phyloP scores from a whole-genome alignment of 2,888 invertebrate species.

The Drosophila kuntzei region DNA sequence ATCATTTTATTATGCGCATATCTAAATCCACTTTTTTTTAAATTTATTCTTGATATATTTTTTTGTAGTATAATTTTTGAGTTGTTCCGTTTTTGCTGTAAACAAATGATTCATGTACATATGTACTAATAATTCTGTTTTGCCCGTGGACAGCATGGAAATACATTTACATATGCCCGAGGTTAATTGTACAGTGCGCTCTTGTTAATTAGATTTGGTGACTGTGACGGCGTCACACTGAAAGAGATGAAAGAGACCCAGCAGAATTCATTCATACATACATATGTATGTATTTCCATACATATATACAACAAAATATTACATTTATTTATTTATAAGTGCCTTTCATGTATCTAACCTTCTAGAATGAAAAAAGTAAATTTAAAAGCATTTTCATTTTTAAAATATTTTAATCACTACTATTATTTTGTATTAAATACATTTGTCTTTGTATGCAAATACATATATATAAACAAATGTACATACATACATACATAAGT shows the following conservation, averaged over 20 bases:
- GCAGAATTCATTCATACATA: conserved; percentile 4
- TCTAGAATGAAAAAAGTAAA: too few species aligned
- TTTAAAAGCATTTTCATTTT: too few species aligned
- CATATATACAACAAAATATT: too few species aligned
- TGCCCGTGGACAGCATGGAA: conserved; percentile 40
- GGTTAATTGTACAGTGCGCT: conserved; percentile 71
- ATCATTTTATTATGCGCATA: background rate
- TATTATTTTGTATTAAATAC: too few species aligned
- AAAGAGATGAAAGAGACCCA: background rate
- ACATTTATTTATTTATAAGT: too few species aligned
- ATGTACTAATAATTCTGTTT: conserved; percentile 18
- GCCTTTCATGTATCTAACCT: too few species aligned
- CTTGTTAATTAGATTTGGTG: conserved; percentile 68
- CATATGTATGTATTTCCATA: too few species aligned
- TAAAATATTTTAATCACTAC: too few species aligned
- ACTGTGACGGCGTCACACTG: conserved; percentile 40
- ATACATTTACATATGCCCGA: conserved; percentile 64
- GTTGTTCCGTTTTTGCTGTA: conserved; percentile 19
- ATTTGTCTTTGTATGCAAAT: too few species aligned
- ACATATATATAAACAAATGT: background rate
- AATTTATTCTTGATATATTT: background rate
- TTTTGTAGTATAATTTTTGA: background rate
- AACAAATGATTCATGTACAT: conserved; percentile 38
- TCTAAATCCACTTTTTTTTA: background rate
- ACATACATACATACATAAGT: too few species aligned